These are phyloP conservation scores for Lasioglossum baleicum DNA, from an alignment of 1,140 invertebrate species.

Conservation along the genomic window DNA sequence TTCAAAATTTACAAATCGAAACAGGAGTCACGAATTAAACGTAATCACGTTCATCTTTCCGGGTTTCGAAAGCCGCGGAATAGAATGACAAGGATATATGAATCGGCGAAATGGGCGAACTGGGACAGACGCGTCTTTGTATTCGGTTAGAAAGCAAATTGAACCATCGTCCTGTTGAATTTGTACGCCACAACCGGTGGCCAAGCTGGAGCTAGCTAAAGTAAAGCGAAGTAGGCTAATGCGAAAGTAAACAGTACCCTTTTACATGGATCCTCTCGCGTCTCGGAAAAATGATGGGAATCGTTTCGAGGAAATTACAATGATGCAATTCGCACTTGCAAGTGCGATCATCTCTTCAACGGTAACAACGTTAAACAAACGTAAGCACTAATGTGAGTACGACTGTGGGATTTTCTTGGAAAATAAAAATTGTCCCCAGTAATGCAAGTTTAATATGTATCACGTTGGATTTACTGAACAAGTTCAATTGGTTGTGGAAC, in stretches of 20 bases:
- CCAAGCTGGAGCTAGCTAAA: too few relatives aligned
- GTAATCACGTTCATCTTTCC: not conserved
- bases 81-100: not conserved
- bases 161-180: conserved; percentile 32
- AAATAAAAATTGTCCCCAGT: too few relatives aligned
- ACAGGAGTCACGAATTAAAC: not conserved
- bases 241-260: conserved; percentile 23
- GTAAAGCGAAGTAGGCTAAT: not conserved
- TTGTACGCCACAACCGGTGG: not conserved
- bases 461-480: too few relatives aligned
- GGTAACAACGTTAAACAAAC: too few relatives aligned
- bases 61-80: not conserved
- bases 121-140: not conserved
- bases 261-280: not conserved
- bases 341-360: too few relatives aligned
- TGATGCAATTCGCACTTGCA: too few relatives aligned
- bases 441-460: too few relatives aligned
- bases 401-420: too few relatives aligned
- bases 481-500: not conserved
- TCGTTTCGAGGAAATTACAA: too few relatives aligned
- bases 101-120: not conserved
- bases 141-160: not conserved
- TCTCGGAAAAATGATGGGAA: not conserved
- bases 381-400: too few relatives aligned
- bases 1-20: not conserved